Evolutionary conservation across 64 coral and sea anemone genomes (phyloP).

Genomic region (Acropora tenuis): DNA sequence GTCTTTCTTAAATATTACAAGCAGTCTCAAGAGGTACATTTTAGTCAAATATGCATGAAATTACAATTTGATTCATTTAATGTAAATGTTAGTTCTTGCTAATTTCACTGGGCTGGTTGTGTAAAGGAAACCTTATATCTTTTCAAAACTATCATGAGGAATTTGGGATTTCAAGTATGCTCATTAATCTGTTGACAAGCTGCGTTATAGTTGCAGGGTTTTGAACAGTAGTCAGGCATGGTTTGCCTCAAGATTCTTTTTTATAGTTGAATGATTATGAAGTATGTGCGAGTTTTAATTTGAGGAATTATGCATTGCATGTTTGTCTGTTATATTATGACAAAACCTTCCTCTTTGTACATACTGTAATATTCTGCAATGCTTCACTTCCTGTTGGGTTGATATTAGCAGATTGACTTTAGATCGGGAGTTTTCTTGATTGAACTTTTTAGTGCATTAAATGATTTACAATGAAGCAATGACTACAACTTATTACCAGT

Average conservation of each 20-base stretch:
- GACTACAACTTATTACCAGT: no score
- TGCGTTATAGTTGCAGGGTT: no score
- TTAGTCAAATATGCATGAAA: conserved; percentile 26
- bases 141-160: not conserved
- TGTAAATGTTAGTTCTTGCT: not conserved
- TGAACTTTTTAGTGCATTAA: no score
- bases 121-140: not conserved
- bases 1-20: not conserved
- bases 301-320: no score
- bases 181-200: not conserved
- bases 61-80: conserved; percentile 21
- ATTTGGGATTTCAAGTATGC: not conserved
- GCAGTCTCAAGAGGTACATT: not conserved
- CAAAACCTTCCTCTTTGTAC: no score
- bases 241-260: not conserved
- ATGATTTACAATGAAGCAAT: no score
- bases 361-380: not conserved
- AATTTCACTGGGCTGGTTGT: not conserved
- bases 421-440: not conserved
- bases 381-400: not conserved
- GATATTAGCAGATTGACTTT: not conserved
- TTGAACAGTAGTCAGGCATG: not conserved
- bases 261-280: not conserved
- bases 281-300: not conserved
- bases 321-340: no score